phyloP scores from a whole-genome alignment of 2,113 vertebrate species.

The Passerina amoena region DNA sequence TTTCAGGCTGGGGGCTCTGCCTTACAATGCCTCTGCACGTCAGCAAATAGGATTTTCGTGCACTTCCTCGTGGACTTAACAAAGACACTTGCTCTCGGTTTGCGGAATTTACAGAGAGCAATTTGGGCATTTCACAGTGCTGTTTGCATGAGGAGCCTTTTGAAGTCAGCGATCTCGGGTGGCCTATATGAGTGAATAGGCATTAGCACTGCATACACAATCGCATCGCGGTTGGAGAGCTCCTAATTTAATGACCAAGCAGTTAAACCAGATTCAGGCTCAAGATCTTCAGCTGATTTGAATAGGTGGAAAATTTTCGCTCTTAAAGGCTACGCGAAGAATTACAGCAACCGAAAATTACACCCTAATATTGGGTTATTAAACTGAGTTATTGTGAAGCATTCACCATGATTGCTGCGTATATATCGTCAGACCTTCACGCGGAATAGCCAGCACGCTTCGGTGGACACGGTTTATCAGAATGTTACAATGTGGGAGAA shows the following conservation, averaged over 20 bases:
- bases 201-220: neutral
- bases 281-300: neutral
- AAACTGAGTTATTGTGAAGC: neutral
- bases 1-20: constrained; percentile 57
- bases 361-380: neutral
- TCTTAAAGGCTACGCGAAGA: neutral
- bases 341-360: neutral
- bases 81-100: constrained; percentile 56
- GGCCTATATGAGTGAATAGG: neutral
- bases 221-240: neutral
- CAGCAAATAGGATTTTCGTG: constrained; percentile 63
- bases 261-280: neutral
- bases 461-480: neutral
- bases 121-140: constrained; percentile 29
- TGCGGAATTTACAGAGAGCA: constrained; percentile 38
- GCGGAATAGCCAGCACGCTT: neutral
- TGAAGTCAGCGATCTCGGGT: neutral
- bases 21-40: constrained; percentile 40
- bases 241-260: neutral
- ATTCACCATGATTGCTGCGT: neutral
- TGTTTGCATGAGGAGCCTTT: neutral
- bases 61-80: constrained; percentile 42
- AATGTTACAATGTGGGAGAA: neutral
- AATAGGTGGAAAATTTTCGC: neutral
- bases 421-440: neutral